phyloP scores from a whole-genome alignment of 1,140 invertebrate species.

The Microvelia longipes region DNA sequence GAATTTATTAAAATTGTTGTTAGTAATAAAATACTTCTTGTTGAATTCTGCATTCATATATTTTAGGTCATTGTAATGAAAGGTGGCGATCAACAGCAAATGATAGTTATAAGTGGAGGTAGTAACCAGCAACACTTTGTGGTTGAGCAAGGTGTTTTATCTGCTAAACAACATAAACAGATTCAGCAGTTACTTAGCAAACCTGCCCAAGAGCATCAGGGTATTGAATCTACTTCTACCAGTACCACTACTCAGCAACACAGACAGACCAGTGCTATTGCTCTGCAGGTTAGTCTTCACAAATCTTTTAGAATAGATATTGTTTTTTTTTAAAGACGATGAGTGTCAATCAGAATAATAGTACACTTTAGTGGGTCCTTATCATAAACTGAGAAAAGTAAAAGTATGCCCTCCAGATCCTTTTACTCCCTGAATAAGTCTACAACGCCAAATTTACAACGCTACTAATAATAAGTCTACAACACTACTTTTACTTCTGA shows the following conservation, averaged over 20 bases:
- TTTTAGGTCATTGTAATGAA: conserved; percentile 17
- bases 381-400: too few relatives aligned
- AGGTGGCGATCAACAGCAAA: conserved; percentile 9
- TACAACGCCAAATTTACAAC: too few relatives aligned
- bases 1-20: too few relatives aligned
- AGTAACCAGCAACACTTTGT: conserved; percentile 18
- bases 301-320: neutral
- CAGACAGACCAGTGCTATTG: neutral
- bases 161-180: conserved; percentile 20
- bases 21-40: too few relatives aligned
- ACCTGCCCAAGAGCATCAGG: neutral
- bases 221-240: neutral
- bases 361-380: too few relatives aligned
- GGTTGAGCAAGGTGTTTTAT: conserved; percentile 11
- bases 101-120: conserved; percentile 17
- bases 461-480: too few relatives aligned
- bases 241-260: neutral
- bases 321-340: neutral
- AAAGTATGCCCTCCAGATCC: too few relatives aligned
- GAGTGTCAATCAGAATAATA: neutral
- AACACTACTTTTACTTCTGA: too few relatives aligned
- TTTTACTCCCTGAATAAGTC: too few relatives aligned
- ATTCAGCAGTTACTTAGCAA: conserved; percentile 16
- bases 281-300: neutral
- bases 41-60: too few relatives aligned